Base-by-base conservation (phyloP, 2,888 invertebrate species). In the Drosophila mulleri region DNA sequence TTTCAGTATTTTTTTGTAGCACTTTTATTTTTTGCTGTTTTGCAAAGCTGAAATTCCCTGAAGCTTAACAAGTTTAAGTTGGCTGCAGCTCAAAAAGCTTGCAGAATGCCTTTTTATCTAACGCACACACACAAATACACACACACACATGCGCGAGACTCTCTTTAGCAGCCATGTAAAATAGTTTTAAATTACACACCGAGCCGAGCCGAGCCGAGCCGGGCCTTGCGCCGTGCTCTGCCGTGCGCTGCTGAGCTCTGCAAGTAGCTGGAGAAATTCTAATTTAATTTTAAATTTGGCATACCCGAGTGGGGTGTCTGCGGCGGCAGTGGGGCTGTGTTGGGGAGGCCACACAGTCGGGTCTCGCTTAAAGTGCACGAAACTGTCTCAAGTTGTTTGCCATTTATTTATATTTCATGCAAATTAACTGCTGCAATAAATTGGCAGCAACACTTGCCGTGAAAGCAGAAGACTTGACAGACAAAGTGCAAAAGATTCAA, bases 61-160 rank as follows among this genome's bases (percentile, higher is more conserved):
- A 85, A 86, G 85, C 87, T 86, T 86, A 87, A 85, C 85, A 87
- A 87, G 85, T 86, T 85, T 86, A 85, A 87, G 87, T 86, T 87
- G 82, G 80, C 68, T 80, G 81, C 82, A 72, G 56, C 79, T 72
- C 77, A 74, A 82, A 83, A 83, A 81, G 73, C 75, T 79, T 72
- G 75, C 78, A 70, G 59, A 65, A 70, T 70, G 53, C 65, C 69
- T 71, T 72, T 67, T 75, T 80, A 72, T 78, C 68, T 77, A 61
- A 69, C 57, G 52, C 54, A 71, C 59, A 50, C 18, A 52, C 41
- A 53, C 35, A 57, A 32, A 52, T 42, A 45, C 53, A 48, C 20
- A 50, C 47, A 56, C 47, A 44, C 57, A 54, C 26, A 60, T n/a
- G 57, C 26, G 59, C 59, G 60, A 66, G 62, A 82, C 83, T 79